Base-by-base conservation (phyloP, 2,888 invertebrate genomes). In the Drosophila peninsularis region DNA sequence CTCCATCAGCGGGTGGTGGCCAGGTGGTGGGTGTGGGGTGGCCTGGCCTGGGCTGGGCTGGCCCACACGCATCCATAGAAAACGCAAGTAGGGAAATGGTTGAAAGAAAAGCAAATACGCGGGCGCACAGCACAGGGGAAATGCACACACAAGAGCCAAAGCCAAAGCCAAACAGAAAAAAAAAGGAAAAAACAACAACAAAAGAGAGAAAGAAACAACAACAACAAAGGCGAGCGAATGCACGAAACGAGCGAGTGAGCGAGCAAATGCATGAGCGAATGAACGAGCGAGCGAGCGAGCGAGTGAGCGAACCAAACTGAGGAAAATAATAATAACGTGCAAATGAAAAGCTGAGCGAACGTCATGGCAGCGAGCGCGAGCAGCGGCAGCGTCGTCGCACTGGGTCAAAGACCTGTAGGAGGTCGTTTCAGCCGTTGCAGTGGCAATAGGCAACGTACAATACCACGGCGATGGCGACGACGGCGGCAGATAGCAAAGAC, bases 331-430 rank as follows among this genome's bases (percentile, higher is more conserved):
- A 87, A 81, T 72, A 84, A 75, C 60, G 82, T 81, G 82, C 82
- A 78, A 86, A 83, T 78, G 76, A 79, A 82, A 79, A 82, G 70
- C 70, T 71, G 72, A 72, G 61, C 71, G 58, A 71, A 63, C 66
- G 53, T 50, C 27, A 52, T 45, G 21, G 37, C 34, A 44, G 62
- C 47, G 36, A 27, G 53, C 44, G 45, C 3, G 63, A 62, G 55
- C 62, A n/a, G 65, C 66, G 57, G 62, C 63, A 65, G 60, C 58
- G 75, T 61, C 57, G 72, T 71, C 78, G 80, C 83, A 84, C 72
- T 90, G 90, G 91, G 91, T 91, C 91, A 91, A 91, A 91, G 91
- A 91, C 91, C 91, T 91, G 90, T 84, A 91, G 90, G 91, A 91
- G 91, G 91, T 91, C 91, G 92, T 90, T 90, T 87, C 88, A 86